These are phyloP conservation scores for Orthosia incerta DNA, from an alignment of 2,888 invertebrate species.

Conservation along the genomic window DNA sequence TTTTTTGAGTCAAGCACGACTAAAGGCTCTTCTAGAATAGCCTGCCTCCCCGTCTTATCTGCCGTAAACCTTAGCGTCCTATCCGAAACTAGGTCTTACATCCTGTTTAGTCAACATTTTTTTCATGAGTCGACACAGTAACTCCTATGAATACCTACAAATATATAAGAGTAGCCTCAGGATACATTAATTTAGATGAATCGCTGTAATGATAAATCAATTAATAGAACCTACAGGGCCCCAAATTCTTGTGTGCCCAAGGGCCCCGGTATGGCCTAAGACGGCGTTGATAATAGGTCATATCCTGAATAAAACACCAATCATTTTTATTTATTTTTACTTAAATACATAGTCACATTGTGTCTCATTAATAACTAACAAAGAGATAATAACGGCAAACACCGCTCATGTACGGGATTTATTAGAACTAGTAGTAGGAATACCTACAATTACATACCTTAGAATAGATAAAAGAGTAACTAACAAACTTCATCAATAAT, in stretches of 20 bases:
- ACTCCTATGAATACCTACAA: no score
- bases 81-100: no score
- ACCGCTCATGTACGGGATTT: conserved; percentile 77
- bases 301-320: conserved; percentile 62
- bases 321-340: conserved; percentile 77
- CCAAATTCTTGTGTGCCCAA: background rate
- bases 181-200: no score
- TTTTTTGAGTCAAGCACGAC: no score
- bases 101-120: no score
- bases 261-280: background rate
- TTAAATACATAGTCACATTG: conserved; percentile 84
- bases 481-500: conserved; percentile 87
- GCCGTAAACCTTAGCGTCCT: no score
- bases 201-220: no score
- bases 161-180: no score
- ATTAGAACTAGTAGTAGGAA: conserved; percentile 85
- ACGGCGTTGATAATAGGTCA: no score
- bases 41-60: no score
- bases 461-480: conserved; percentile 83
- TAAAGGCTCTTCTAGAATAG: no score
- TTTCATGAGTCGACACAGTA: no score
- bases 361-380: conserved; percentile 84
- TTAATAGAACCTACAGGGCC: background rate
- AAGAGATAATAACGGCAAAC: conserved; percentile 81
- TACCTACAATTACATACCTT: conserved; percentile 78